Evolutionary conservation across 1,140 invertebrate genomes (phyloP).

Genomic region (Adoxophyes honmai): DNA sequence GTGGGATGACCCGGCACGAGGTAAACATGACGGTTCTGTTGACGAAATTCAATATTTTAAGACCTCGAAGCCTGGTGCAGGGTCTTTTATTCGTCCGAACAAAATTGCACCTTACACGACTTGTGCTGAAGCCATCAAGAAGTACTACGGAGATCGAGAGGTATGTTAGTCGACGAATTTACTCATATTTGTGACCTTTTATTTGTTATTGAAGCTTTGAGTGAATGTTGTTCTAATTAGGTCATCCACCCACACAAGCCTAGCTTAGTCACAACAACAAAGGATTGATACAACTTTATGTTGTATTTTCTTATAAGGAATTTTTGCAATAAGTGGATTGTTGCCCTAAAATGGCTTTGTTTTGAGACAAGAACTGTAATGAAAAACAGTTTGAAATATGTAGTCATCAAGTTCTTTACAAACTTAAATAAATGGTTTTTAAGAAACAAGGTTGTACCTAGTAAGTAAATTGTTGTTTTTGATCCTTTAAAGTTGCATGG

Average conservation of each 20-base stretch:
- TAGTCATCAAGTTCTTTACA: too few relatives aligned
- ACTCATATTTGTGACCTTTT: not conserved
- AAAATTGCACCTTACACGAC: conserved; percentile 86
- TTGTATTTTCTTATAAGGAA: too few relatives aligned
- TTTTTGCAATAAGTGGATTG: too few relatives aligned
- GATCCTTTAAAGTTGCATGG: too few relatives aligned
- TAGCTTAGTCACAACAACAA: not conserved
- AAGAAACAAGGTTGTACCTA: too few relatives aligned
- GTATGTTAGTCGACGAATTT: conserved; percentile 35
- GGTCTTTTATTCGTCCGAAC: conserved; percentile 90
- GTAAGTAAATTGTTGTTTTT: too few relatives aligned
- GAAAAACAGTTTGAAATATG: too few relatives aligned
- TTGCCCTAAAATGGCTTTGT: too few relatives aligned
- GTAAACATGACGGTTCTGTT: conserved; percentile 93
- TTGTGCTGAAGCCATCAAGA: conserved; percentile 84
- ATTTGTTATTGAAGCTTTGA: not conserved
- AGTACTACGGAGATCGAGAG: conserved; percentile 84
- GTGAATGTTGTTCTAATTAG: conserved; percentile 7
- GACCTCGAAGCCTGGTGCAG: conserved; percentile 83
- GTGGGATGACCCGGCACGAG: conserved; percentile 92
- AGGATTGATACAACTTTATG: too few relatives aligned
- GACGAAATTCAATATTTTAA: conserved; percentile 90
- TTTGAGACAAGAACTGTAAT: too few relatives aligned
- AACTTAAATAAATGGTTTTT: too few relatives aligned
- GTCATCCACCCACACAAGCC: conserved; percentile 13